phyloP scores from a whole-genome alignment of 2,113 vertebrate species.

The Clupea harengus region DNA sequence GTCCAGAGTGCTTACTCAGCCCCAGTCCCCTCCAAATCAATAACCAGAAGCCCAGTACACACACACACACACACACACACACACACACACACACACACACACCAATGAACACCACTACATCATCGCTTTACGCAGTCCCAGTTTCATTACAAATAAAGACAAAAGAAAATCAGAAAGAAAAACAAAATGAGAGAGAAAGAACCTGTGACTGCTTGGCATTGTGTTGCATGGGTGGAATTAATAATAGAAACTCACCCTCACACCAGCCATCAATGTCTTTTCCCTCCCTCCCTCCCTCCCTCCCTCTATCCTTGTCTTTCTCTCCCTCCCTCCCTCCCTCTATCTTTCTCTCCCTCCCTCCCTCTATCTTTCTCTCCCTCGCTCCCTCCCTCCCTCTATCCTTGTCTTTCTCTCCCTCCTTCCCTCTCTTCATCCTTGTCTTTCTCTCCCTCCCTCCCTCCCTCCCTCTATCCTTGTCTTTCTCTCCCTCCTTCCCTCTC shows the following conservation, averaged over 20 bases:
- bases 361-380: neutral
- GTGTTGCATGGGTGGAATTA: neutral
- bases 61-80: too few relatives aligned
- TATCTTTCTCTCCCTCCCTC: too few relatives aligned
- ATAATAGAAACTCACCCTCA: neutral
- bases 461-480: neutral
- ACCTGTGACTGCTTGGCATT: neutral
- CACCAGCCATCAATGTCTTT: neutral
- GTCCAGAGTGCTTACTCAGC: too few relatives aligned
- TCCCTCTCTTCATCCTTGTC: neutral
- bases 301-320: neutral
- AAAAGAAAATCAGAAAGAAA: neutral
- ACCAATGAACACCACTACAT: too few relatives aligned
- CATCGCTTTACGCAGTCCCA: too few relatives aligned
- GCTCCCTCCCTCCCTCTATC: conserved; percentile 19
- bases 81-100: too few relatives aligned
- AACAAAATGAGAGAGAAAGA: neutral
- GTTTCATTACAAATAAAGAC: neutral
- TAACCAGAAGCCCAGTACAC: too few relatives aligned
- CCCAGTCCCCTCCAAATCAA: too few relatives aligned
- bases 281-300: neutral
- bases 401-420: neutral
- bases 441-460: neutral
- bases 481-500: too few relatives aligned
- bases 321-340: neutral